Evolutionary conservation across 1,140 invertebrate genomes (phyloP), one percentile per base, ranked within the genome.

Genomic region (Phymastichus coffea): DNA sequence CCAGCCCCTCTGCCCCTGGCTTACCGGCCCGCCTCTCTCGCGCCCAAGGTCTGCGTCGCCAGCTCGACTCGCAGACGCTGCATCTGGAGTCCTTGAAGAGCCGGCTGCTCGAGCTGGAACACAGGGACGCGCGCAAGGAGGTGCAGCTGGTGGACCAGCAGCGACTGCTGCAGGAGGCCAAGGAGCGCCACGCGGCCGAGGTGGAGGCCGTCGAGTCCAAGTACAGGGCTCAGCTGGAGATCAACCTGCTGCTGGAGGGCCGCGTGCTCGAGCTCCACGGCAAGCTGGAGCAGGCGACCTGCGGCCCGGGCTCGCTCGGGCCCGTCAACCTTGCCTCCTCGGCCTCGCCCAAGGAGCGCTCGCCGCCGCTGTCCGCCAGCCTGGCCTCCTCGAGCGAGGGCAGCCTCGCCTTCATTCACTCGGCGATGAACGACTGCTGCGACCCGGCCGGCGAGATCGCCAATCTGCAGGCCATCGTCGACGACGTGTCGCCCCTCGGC

Each of bases 141-240:
- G 66, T 72, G 3, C 77, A 78, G 26, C 52, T 80, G 3, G 70
- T 77, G 15, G 82, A 83, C 44, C 70, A 81, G 58, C 77, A 80
- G 67, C 77, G 80, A 12, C 69, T 78, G n/a, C 61, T 82, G 22
- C 75, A 79, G 40, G 74, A 78, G 48, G 77, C 80, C 10, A 81
- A 80, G 30, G 83, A 82, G 55, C 78, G 81, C 59, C 76, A 82
- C 64, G 81, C 80, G 52, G 76, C 77, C 7, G 79, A 82, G 52
- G 67, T 83, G 30, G 73, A 84, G 71, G 83, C 87, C 3, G 79
- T 90, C 2, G 87, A 88, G 66, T 87, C 86, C 40, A 91, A 91
- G 70, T 91, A 90, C 70, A 80, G 83, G 48, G 82, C 84, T 6
- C 85, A 90, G 64, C 82, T 86, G 65, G 79, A 84, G 23, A 86